Evolutionary conservation across 2,113 vertebrate species (phyloP), one percentile per base, ranked within the genome.

Genomic region (Seriola rivoliana): DNA sequence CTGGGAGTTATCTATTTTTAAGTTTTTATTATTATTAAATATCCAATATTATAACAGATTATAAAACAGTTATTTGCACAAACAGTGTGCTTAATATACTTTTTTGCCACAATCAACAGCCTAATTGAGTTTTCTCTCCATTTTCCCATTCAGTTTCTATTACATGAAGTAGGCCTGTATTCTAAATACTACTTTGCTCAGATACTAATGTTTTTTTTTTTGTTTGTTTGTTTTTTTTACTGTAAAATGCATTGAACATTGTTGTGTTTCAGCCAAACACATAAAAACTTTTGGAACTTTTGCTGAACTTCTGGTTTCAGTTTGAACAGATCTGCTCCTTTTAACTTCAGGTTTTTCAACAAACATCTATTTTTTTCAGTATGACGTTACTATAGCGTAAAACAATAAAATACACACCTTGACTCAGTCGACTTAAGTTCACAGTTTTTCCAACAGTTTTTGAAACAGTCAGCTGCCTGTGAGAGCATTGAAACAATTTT

Each of bases 231-330:
- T 29, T 29, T 29, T 2, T 29, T 71, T 72, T 62, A 50, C 44
- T 67, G n/a, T 4, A 59, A 57, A 29, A 21, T 36, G 32, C 8
- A 4, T 3, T 7, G 40, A 80, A 29, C 40, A 14, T 13, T 25
- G 16, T 36, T 44, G 55, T 72, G 17, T 9, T 32, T 71, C 21
- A 38, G 14, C 4, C 38, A 17, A 62, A 64, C 54, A 76, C 5
- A 25, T 10, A 55, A 25, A 44, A 42, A 23, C 38, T 46, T 55
- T 48, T 4, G 59, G n/a, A 59, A 40, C 36, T 57, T 75, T 13
- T 17, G 32, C 23, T 50, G 25, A 66, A 82, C 25, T 54, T 82
- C 62, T 74, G 58, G 34, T 32, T 54, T 73, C 25, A 32, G 1
- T 72, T 40, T 10, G 23, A 81, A 50, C 14, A 70, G 57, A 76